Evolutionary conservation across 2,888 invertebrate genomes (phyloP).

Genomic region (Sipunculus nudus): DNA sequence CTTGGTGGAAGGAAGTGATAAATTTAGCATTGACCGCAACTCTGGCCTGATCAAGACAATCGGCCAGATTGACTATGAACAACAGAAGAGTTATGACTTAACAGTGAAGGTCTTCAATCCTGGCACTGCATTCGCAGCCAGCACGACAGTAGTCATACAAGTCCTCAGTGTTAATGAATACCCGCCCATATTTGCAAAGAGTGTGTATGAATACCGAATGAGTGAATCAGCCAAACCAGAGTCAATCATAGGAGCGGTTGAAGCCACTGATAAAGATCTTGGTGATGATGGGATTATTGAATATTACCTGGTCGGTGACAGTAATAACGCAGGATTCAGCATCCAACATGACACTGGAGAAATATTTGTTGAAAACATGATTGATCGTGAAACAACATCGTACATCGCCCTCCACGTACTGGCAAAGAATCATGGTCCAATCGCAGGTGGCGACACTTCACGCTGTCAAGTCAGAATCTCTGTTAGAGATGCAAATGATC

Average conservation of each 20-base stretch:
- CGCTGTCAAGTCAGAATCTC: constrained; percentile 93
- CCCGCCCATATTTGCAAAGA: constrained; percentile 50
- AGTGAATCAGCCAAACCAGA: constrained; percentile 55
- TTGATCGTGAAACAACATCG: constrained; percentile 55
- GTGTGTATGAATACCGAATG: constrained; percentile 49
- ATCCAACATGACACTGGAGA: constrained; percentile 83
- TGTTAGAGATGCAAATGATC: constrained; percentile 95
- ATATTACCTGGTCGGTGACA: constrained; percentile 91
- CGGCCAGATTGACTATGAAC: constrained; percentile 87
- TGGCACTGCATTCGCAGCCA: constrained; percentile 66
- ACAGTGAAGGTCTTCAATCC: constrained; percentile 87
- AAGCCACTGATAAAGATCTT: constrained; percentile 53
- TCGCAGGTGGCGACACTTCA: constrained; percentile 93
- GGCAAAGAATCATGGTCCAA: constrained; percentile 94
- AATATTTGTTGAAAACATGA: constrained; percentile 79
- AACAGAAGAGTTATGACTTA: constrained; percentile 78
- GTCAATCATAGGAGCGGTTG: constrained; percentile 45
- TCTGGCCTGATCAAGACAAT: constrained; percentile 81
- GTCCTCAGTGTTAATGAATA: constrained; percentile 59
- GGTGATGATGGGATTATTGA: constrained; percentile 72
- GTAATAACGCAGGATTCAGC: constrained; percentile 89
- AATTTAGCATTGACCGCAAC: constrained; percentile 80
- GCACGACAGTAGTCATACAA: constrained; percentile 47
- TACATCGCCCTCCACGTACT: constrained; percentile 77
- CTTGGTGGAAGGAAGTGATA: constrained; percentile 73